Conservation (phyloP, 2,888 invertebrate genomes). For the Ochropleura plecta region DNA sequence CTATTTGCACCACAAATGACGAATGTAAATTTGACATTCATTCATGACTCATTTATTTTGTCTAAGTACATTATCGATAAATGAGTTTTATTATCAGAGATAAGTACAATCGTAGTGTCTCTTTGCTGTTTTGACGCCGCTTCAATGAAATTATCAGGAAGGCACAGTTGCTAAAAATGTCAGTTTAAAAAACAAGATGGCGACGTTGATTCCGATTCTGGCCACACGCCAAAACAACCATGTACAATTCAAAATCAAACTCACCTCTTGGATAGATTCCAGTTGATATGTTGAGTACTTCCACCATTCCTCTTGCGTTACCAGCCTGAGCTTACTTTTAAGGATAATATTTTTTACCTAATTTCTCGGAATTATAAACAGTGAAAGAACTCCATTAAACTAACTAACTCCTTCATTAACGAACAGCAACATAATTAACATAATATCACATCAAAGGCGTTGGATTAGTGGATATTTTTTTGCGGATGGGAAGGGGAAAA, state of each 20-base stretch:
- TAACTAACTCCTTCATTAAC: too few species aligned
- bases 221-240: neutral
- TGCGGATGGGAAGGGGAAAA: too few species aligned
- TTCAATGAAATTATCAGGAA: neutral
- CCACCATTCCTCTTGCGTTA: slow-evolving; percentile 93
- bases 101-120: neutral
- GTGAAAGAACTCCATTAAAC: neutral
- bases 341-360: slow-evolving; percentile 52
- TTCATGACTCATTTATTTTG: slow-evolving; percentile 6
- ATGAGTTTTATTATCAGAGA: neutral
- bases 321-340: slow-evolving; percentile 89
- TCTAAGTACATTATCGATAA: slow-evolving; percentile 14
- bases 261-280: slow-evolving; percentile 93
- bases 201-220: neutral
- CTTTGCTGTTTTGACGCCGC: neutral
- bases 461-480: too few species aligned
- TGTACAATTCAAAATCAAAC: slow-evolving; percentile 8
- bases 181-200: neutral
- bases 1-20: slow-evolving; percentile 18
- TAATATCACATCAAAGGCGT: too few species aligned
- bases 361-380: slow-evolving; percentile 1
- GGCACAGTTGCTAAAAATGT: too few species aligned
- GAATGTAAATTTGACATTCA: neutral
- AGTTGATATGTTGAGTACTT: slow-evolving; percentile 95
- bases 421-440: neutral